A percentile compares a stretch with the other conserved stretches of the same genome.
Conservation (phyloP, 1,140 invertebrate genomes). For the Micrasema longulum region DNA sequence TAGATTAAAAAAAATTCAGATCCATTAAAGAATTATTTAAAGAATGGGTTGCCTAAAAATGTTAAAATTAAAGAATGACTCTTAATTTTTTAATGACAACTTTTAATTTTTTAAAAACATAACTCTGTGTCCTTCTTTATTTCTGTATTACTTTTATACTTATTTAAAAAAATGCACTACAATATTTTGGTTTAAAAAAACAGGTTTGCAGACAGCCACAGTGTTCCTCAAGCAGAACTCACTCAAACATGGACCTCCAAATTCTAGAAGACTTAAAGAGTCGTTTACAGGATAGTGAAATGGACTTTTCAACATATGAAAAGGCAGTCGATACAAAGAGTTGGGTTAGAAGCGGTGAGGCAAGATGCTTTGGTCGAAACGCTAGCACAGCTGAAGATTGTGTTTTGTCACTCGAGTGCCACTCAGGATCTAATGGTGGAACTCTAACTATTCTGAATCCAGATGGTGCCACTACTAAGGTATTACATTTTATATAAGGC, state of each 20-base stretch:
- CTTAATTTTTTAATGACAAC: no score
- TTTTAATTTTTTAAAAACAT: no score
- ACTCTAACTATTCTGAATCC: constrained; percentile 82
- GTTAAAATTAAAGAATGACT: no score
- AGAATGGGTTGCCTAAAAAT: no score
- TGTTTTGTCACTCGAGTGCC: constrained; percentile 84
- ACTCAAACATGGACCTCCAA: constrained; percentile 79
- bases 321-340: constrained; percentile 84
- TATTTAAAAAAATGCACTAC: no score
- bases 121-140: no score
- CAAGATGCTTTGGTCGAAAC: constrained; percentile 74
- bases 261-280: constrained; percentile 78
- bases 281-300: constrained; percentile 66
- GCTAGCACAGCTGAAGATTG: constrained; percentile 77
- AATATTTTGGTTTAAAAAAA: constrained; percentile 47
- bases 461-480: constrained; percentile 79
- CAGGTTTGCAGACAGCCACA: constrained; percentile 70
- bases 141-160: no score
- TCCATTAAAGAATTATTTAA: no score
- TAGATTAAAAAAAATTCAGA: no score
- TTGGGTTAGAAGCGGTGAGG: constrained; percentile 85
- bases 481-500: no score
- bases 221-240: constrained; percentile 72
- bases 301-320: constrained; percentile 73
- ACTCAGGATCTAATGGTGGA: constrained; percentile 73